These are phyloP conservation scores for Osmerus eperlanus DNA, from an alignment of 2,113 vertebrate species.

Conservation along the genomic window DNA sequence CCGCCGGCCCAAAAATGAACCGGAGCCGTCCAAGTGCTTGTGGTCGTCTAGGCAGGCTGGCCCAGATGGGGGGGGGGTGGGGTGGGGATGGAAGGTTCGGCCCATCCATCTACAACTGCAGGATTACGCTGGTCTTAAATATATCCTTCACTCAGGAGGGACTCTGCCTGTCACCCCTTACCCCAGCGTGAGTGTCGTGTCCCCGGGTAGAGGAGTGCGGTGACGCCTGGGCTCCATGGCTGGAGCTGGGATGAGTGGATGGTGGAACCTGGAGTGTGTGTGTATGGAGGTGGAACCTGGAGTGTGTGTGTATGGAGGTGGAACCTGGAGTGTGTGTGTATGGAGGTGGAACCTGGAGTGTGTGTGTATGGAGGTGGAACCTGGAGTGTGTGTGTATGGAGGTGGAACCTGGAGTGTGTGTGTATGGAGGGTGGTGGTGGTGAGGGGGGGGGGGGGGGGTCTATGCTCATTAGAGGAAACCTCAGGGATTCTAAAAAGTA, in stretches of 20 bases:
- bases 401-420: no score
- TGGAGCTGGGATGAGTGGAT: slow-evolving; percentile 33
- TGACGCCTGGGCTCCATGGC: slow-evolving; percentile 19
- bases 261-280: no score
- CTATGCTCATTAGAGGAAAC: no score
- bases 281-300: no score
- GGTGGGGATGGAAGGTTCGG: slow-evolving; percentile 30
- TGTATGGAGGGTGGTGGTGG: no score
- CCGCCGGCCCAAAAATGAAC: slow-evolving; percentile 47
- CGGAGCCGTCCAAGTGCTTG: slow-evolving; percentile 63
- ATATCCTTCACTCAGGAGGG: slow-evolving; percentile 41
- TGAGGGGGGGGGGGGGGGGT: no score
- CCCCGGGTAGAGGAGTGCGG: slow-evolving; percentile 20
- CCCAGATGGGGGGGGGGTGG: slow-evolving; percentile 44
- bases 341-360: no score
- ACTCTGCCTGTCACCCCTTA: slow-evolving; percentile 30
- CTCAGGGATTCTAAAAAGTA: no score
- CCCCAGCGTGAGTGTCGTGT: slow-evolving; percentile 23
- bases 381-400: no score
- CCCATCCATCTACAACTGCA: slow-evolving; percentile 38
- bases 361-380: no score
- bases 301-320: no score
- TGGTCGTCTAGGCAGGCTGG: slow-evolving; percentile 67
- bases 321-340: no score
- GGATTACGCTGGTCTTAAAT: slow-evolving; percentile 37